phyloP scores from a whole-genome alignment of 2,113 vertebrate species.

The Campylorhamphus procurvoides region DNA sequence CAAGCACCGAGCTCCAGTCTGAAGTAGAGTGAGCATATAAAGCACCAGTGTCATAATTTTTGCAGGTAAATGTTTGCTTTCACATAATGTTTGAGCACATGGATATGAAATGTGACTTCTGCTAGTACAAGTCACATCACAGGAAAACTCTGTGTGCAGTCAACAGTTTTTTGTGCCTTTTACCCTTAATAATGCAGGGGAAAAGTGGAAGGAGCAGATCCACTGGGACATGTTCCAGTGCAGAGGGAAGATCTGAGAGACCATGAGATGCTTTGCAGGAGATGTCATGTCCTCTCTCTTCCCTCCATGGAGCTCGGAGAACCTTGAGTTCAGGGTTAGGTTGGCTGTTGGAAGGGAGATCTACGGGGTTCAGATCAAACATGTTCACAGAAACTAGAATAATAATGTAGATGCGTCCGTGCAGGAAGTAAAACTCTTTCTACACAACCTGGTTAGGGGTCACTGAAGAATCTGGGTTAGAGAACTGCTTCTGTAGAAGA shows the following conservation, averaged over 20 bases:
- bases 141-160: neutral
- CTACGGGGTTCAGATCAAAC: neutral
- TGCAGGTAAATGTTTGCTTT: neutral
- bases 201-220: neutral
- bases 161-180: neutral
- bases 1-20: neutral
- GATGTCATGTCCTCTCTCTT: neutral
- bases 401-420: neutral
- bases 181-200: neutral
- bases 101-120: slow-evolving; percentile 18
- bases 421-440: neutral
- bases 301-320: neutral
- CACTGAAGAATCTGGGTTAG: neutral
- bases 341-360: neutral
- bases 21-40: neutral
- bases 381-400: neutral
- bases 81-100: neutral
- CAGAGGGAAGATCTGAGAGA: neutral
- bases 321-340: neutral
- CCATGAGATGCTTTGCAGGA: neutral
- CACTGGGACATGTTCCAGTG: neutral
- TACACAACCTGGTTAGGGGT: neutral
- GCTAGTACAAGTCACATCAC: neutral
- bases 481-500: neutral
- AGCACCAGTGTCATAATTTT: neutral